These are phyloP conservation scores for Manis javanica DNA, from an alignment of 2,797 vertebrate species.

Conservation along the genomic window DNA sequence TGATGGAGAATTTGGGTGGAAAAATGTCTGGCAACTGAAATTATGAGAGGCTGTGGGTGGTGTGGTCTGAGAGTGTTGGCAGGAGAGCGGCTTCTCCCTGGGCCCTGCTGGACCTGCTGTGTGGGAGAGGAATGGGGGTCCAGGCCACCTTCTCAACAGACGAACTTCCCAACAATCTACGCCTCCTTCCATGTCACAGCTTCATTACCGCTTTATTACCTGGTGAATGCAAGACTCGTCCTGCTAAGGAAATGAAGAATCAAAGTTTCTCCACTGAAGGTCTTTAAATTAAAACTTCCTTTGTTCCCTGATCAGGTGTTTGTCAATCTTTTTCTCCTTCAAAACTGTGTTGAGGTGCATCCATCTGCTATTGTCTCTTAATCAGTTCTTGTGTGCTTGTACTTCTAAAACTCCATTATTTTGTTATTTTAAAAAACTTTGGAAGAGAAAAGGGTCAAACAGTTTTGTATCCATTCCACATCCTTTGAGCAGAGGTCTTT, in stretches of 20 bases:
- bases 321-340: not conserved
- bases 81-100: not conserved
- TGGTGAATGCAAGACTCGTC: fast-evolving
- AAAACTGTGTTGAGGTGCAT: not conserved
- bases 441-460: not conserved
- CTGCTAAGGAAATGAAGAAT: not conserved
- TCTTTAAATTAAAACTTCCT: not conserved
- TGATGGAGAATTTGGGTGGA: not conserved
- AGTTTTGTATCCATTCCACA: not conserved
- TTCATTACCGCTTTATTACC: fast-evolving
- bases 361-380: not conserved
- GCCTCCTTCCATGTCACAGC: not conserved
- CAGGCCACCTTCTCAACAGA: not conserved
- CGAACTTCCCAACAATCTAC: not conserved
- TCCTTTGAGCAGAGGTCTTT: not conserved
- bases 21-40: not conserved
- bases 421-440: not conserved
- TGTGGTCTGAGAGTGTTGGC: not conserved
- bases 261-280: not conserved
- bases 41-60: not conserved
- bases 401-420: not conserved
- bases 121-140: not conserved
- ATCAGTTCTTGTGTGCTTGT: not conserved
- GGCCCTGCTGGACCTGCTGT: fast-evolving
- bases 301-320: not conserved